Conservation (phyloP, 2,797 vertebrate species). For the Merluccius polli region DNA sequence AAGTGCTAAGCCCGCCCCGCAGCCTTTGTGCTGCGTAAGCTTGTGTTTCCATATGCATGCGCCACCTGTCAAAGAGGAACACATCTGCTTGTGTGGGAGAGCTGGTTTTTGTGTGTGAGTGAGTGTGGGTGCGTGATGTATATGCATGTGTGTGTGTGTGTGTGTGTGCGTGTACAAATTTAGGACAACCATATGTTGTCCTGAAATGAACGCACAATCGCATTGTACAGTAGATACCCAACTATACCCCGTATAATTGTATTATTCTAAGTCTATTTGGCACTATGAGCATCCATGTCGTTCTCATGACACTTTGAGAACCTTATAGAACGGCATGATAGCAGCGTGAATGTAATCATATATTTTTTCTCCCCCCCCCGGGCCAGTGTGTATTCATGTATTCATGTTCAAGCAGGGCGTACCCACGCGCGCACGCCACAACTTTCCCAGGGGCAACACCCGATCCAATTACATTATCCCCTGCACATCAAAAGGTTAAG, state of each 20-base stretch:
- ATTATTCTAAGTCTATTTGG: too few relatives aligned
- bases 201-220: too few relatives aligned
- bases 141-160: not conserved
- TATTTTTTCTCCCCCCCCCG: not conserved
- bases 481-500: slow-evolving; percentile 73
- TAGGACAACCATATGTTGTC: too few relatives aligned
- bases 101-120: slow-evolving; percentile 12
- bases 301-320: too few relatives aligned
- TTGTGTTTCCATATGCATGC: slow-evolving; percentile 59
- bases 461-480: slow-evolving; percentile 70
- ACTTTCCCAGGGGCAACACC: slow-evolving; percentile 53
- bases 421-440: slow-evolving; percentile 33
- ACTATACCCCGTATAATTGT: too few relatives aligned
- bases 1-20: slow-evolving; percentile 63
- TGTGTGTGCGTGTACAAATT: slow-evolving; percentile 9
- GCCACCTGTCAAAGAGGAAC: slow-evolving; percentile 57
- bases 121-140: slow-evolving; percentile 16
- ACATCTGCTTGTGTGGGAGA: slow-evolving; percentile 29
- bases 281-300: too few relatives aligned
- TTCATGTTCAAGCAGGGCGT: slow-evolving; percentile 28
- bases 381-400: slow-evolving; percentile 36
- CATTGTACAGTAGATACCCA: too few relatives aligned
- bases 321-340: too few relatives aligned
- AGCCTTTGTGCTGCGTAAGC: slow-evolving; percentile 59
- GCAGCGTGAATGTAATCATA: too few relatives aligned